Base-by-base conservation (phyloP, 2,888 invertebrate species). In the Corbicula japonica region DNA sequence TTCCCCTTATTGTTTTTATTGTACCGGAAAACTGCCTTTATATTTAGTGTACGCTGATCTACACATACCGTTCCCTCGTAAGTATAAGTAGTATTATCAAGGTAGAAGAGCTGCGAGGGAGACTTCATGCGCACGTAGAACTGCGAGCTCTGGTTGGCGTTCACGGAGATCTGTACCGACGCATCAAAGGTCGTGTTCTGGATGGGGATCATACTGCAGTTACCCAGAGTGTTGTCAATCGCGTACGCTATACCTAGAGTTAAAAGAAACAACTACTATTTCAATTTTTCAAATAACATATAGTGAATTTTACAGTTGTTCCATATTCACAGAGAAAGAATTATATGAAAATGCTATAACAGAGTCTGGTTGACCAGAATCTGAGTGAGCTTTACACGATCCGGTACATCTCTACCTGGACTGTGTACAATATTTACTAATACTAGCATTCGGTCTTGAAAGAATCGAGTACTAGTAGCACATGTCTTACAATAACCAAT, bases 201-300 rank as follows among this genome's bases (percentile, higher is more conserved):
- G 30, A 90, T 88, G 2, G 89, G 88, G 1, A 82, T 73, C 30
- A 87, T 86, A 3, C 85, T 83, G 54, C 90, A 90, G 78, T 90
- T 90, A 1, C 85, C 86, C 18, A 79, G 60, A 1, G 76, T 63
- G 23, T 81, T 84, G 82, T 90, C 89, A 1, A 89, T 86, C 18
- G 86, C 87, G 73, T 90, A 90, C 8, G 89, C 86, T 15, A 90
- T 87, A 65, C 90, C 90, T 90, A 35, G 8, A 70, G 28, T 15
- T n/a, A n/a, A n/a, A n/a, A n/a, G n/a, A n/a, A 52, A 30, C 52
- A 26, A 26, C 28, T 26, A 52, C 28, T 18, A 48, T 23, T 48
- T 46, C 46, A 46, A 21, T 4, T 46, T 21, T 46, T 8, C 46
- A 46, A 15, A 21, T 15, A 46, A 46, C n/a, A n/a, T n/a, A n/a